Conservation (phyloP, 2,888 invertebrate species). For the Andrena trimmerana region DNA sequence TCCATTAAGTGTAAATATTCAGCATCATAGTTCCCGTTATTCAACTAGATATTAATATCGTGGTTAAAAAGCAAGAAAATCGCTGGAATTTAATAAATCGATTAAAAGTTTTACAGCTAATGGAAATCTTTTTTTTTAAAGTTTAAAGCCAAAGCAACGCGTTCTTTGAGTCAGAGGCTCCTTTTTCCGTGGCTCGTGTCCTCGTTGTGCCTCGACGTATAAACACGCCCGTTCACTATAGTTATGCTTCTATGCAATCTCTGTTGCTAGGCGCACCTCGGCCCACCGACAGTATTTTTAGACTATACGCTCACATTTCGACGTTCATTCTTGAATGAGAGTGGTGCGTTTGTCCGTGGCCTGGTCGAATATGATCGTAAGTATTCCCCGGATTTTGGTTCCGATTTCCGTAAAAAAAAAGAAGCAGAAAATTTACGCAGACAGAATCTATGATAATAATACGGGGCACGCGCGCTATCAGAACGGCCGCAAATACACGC, state of each 20-base stretch:
- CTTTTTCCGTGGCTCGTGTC: constrained; percentile 70
- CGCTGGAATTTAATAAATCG: too few relatives aligned
- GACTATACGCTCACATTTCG: constrained; percentile 78
- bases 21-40: too few relatives aligned
- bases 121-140: too few relatives aligned
- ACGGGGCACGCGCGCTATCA: neutral
- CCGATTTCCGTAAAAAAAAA: neutral
- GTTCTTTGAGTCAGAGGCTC: constrained; percentile 45
- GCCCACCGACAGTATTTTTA: constrained; percentile 79
- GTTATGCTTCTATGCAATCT: constrained; percentile 79
- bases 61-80: too few relatives aligned
- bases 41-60: too few relatives aligned
- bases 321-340: constrained; percentile 68
- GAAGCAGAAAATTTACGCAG: neutral
- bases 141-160: constrained; percentile 41
- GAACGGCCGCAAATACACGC: neutral
- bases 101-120: neutral
- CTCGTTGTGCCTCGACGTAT: constrained; percentile 75
- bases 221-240: constrained; percentile 74
- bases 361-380: constrained; percentile 19
- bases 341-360: constrained; percentile 36
- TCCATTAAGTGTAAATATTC: too few relatives aligned
- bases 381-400: constrained; percentile 31
- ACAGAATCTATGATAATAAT: constrained; percentile 6
- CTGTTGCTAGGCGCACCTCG: constrained; percentile 82